A percentile compares a stretch with the other conserved stretches of the same genome.
Conservation (phyloP, 2,797 vertebrate genomes). For the Graptemys geographica region DNA sequence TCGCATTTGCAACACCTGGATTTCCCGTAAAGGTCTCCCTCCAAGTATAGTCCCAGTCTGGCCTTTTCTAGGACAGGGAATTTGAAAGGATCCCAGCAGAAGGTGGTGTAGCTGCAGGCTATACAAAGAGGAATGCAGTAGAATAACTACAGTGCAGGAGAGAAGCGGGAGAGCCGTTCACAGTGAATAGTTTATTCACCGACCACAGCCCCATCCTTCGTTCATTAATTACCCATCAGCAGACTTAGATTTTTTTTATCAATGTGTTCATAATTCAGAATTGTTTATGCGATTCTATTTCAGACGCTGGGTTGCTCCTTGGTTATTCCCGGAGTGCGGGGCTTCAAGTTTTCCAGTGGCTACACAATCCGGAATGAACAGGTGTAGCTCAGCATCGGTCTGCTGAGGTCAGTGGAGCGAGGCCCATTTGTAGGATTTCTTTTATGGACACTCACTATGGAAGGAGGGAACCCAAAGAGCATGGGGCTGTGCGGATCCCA, state of each 20-base stretch:
- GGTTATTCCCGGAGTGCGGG: neutral
- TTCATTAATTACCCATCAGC: neutral
- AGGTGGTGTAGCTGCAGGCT: neutral
- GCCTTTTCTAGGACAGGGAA: neutral
- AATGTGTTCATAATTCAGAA: neutral
- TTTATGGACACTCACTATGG: neutral
- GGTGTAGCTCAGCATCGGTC: rapidly evolving
- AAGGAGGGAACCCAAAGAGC: constrained; percentile 13
- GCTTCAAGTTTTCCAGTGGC: neutral
- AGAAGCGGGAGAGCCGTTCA: neutral
- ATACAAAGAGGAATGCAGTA: constrained; percentile 4
- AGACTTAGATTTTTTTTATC: neutral
- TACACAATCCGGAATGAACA: neutral
- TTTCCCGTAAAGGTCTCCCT: rapidly evolving
- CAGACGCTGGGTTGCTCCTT: neutral
- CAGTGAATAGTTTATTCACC: neutral
- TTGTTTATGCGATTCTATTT: neutral
- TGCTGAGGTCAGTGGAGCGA: neutral
- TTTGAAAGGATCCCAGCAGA: neutral
- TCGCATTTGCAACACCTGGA: neutral
- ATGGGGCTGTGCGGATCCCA: neutral
- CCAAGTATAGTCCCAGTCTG: neutral
- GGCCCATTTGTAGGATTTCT: neutral
- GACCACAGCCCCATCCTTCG: neutral
- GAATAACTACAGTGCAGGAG: neutral